A percentile compares a stretch with the other conserved stretches of the same genome.
These are phyloP conservation scores for Herminia tarsipennalis DNA, from an alignment of 2,888 invertebrate genomes.

Conservation along the genomic window DNA sequence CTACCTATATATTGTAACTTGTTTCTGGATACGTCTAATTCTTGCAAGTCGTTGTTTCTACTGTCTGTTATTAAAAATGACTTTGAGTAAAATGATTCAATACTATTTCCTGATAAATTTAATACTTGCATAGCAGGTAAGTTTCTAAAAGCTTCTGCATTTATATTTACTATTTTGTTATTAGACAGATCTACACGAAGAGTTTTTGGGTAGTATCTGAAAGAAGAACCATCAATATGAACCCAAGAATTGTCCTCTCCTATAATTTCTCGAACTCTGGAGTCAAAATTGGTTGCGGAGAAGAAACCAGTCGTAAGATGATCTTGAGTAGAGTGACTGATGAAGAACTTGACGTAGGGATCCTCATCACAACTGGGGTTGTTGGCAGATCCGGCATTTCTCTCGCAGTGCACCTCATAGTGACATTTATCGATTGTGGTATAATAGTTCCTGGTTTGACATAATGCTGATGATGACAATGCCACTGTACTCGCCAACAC, in stretches of 20 bases:
- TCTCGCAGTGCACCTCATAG: constrained; percentile 58
- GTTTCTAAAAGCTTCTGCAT: constrained; percentile 56
- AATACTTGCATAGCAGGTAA: constrained; percentile 48
- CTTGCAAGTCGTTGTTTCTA: constrained; percentile 36
- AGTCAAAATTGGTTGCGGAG: constrained; percentile 72
- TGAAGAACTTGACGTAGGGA: constrained; percentile 58
- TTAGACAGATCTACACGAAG: constrained; percentile 54
- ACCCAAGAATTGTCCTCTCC: constrained; percentile 57
- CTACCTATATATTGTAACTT: constrained; percentile 45
- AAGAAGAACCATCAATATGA: constrained; percentile 46
- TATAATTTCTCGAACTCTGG: constrained; percentile 59
- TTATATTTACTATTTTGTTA: constrained; percentile 56
- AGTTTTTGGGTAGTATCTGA: constrained; percentile 62
- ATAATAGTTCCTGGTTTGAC: constrained; percentile 37
- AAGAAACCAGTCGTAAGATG: constrained; percentile 60
- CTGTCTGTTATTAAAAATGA: constrained; percentile 51
- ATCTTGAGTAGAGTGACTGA: constrained; percentile 44
- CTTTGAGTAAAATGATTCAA: constrained; percentile 48
- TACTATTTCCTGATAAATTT: constrained; percentile 64
- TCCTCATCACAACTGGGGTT: constrained; percentile 52
- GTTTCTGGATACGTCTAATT: constrained; percentile 67
- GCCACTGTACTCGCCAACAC: constrained; percentile 25
- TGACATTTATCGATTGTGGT: constrained; percentile 48
- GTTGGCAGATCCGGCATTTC: constrained; percentile 47
- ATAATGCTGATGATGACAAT: constrained; percentile 39